phyloP scores from a whole-genome alignment of 2,888 invertebrate species.

The Apamea crenata region DNA sequence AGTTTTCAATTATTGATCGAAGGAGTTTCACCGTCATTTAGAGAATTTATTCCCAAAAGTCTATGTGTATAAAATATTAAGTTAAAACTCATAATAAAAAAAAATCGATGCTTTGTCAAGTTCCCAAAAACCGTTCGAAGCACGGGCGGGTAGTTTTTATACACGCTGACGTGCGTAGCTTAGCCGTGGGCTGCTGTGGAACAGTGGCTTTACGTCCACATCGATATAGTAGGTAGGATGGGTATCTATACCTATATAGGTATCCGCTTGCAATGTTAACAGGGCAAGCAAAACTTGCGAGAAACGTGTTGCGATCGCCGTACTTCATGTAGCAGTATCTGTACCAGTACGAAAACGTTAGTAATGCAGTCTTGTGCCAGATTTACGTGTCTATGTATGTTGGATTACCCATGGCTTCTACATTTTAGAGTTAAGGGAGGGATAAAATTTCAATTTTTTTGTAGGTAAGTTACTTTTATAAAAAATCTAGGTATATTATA shows the following conservation, averaged over 20 bases:
- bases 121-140: too few species aligned
- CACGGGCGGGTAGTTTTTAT: background rate
- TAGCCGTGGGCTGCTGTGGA: background rate
- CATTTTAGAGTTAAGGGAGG: background rate
- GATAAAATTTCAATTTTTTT: background rate
- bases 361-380: conserved; percentile 31
- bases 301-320: conserved; percentile 53
- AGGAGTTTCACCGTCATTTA: background rate
- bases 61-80: background rate
- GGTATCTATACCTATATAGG: background rate
- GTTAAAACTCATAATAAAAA: background rate
- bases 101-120: too few species aligned
- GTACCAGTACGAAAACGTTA: conserved; percentile 24
- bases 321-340: conserved; percentile 43
- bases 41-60: background rate
- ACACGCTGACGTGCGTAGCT: background rate
- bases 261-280: conserved; percentile 52
- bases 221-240: conserved; percentile 6
- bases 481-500: background rate
- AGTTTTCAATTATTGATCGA: too few species aligned
- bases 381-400: conserved; percentile 10
- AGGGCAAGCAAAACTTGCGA: conserved; percentile 54
- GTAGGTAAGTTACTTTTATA: background rate
- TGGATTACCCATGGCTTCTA: background rate
- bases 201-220: background rate